Percentiles rank a stretch among this genome's conserved stretches.
Evolutionary conservation across 2,888 invertebrate genomes (phyloP).

Genomic region (Dusona sp.): DNA sequence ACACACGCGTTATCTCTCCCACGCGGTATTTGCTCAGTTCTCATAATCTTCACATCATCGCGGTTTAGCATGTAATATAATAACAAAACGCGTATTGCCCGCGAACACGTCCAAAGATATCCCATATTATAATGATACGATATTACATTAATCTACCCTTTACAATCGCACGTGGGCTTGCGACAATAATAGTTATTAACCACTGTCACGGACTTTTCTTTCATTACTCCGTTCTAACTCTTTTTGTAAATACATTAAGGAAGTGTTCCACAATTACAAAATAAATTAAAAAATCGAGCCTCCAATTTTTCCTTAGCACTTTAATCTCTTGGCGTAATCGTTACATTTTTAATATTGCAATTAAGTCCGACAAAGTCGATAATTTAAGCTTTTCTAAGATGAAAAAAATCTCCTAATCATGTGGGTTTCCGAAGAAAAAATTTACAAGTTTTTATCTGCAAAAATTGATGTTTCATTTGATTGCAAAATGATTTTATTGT

Average conservation of each 20-base stretch:
- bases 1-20: slow-evolving; percentile 81
- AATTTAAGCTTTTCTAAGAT: no score
- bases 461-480: no score
- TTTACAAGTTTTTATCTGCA: no score
- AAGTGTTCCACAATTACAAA: not conserved
- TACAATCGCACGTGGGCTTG: slow-evolving; percentile 57
- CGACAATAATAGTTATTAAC: slow-evolving; percentile 65
- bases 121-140: slow-evolving; percentile 55
- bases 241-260: not conserved
- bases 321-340: not conserved
- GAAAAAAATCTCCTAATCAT: no score
- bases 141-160: slow-evolving; percentile 64
- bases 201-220: slow-evolving; percentile 54
- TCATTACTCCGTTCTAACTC: slow-evolving; percentile 8
- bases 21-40: slow-evolving; percentile 83
- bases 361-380: not conserved
- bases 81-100: slow-evolving; percentile 32
- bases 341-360: not conserved
- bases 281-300: not conserved
- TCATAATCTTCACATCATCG: slow-evolving; percentile 75
- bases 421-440: no score
- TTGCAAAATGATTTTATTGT: no score
- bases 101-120: slow-evolving; percentile 11
- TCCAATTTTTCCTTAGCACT: not conserved
- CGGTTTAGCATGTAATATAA: slow-evolving; percentile 37